Conservation (phyloP, 2,888 invertebrate genomes). For the Anthophora plumipes region DNA sequence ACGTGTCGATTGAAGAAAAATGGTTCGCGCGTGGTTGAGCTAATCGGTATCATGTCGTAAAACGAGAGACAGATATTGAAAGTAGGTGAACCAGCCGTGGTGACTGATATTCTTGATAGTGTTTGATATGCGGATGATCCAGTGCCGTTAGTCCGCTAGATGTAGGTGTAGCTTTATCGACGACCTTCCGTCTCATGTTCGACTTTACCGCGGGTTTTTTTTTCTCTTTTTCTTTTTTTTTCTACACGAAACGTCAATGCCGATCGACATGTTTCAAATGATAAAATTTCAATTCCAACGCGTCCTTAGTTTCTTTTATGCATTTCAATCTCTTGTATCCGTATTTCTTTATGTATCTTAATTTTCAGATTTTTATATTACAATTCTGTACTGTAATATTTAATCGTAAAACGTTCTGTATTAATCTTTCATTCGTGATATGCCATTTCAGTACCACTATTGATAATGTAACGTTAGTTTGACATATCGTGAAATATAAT, state of each 20-base stretch:
- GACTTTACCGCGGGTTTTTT: constrained; percentile 41
- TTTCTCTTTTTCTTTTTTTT: too few species aligned
- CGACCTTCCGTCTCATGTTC: constrained; percentile 54
- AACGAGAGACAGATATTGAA: constrained; percentile 59
- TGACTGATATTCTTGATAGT: constrained; percentile 62
- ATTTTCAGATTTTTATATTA: background rate
- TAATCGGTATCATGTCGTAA: constrained; percentile 62
- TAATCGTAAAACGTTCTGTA: too few species aligned
- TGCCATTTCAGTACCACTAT: too few species aligned
- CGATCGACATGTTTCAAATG: constrained; percentile 1
- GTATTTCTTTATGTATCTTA: background rate
- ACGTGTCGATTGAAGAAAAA: constrained; percentile 50
- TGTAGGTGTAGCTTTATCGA: constrained; percentile 63
- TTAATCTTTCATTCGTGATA: too few species aligned
- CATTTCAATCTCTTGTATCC: background rate
- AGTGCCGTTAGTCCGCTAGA: constrained; percentile 68
- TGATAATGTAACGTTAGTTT: too few species aligned
- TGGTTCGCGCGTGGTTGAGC: constrained; percentile 45
- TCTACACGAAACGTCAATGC: background rate
- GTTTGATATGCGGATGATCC: constrained; percentile 69
- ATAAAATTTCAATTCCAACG: constrained; percentile 2
- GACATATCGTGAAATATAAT: too few species aligned
- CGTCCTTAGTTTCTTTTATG: background rate
- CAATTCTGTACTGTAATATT: too few species aligned
- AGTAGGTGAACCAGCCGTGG: constrained; percentile 67